Evolutionary conservation across 1,140 invertebrate species (phyloP), one percentile per base, ranked within the genome.

Genomic region (Drosophila parabipectinata): DNA sequence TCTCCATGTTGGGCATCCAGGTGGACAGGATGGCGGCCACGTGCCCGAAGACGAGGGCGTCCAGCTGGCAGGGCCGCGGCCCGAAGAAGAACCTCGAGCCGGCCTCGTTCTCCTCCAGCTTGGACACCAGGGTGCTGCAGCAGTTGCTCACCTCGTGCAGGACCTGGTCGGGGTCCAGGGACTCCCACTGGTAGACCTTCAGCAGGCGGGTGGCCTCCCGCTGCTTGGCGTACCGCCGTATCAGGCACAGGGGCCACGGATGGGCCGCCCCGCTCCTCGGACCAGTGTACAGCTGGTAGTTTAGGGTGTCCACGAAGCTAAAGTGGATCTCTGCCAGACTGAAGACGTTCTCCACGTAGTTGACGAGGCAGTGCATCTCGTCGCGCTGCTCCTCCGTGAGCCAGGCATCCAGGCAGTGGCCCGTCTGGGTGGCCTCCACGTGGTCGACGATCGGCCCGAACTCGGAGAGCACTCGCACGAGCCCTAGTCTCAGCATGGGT

Each of bases 31-130:
- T 94, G 0, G 97, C 97, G 74, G 96, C 97, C 15, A 99, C 93
- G 92, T 99, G 98, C 21, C 98, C 98, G 93, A 98, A 99, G 0
- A 98, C 95, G n/a, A 99, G 90, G 5, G 98, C 98, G 92, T 99
- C 98, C 75, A 99, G 91, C 91, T 98, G 97, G 12, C 97, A 98
- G 1, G 97, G 96, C 56, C 95, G 41, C 12, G 94, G 92, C 14
- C 95, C 95, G 92, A 96, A 97, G 88, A 98, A 98, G 87, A 94
- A 98, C 18, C 10, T 18, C 6, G 94, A 92, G 4, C 14, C 10
- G 1, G 45, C 39, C 7, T 95, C 96, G 0, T 98, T 92, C 34
- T 30, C 45, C n/a, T 21, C 44, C 44, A 75, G 3, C 64, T 95
- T 94, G 72, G 96, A 95, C 5, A 95, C 95, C 3, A 99, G 92